phyloP scores from a whole-genome alignment of 2,888 invertebrate genomes.

The Philopedon plagiatum region DNA sequence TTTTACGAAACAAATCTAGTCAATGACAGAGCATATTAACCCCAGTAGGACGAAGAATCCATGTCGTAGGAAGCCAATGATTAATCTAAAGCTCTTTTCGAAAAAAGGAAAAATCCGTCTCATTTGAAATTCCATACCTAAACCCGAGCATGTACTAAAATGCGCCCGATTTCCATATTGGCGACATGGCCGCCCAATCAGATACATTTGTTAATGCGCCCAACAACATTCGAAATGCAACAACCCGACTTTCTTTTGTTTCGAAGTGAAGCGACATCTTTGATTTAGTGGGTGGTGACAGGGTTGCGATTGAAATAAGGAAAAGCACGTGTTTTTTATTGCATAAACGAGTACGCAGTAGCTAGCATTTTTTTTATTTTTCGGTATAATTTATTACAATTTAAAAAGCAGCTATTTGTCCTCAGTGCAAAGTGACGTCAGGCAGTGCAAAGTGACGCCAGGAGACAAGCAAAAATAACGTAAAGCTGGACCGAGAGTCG shows the following conservation, averaged over 20 bases:
- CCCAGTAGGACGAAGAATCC: slow-evolving; percentile 48
- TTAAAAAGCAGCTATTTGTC: too few species aligned
- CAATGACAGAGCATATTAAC: slow-evolving; percentile 46
- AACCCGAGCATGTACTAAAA: slow-evolving; percentile 43
- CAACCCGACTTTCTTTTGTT: slow-evolving; percentile 30
- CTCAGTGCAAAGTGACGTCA: too few species aligned
- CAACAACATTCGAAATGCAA: slow-evolving; percentile 25
- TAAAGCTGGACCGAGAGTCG: too few species aligned
- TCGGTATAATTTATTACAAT: too few species aligned
- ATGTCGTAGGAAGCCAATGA: slow-evolving; percentile 48
- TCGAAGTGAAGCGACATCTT: slow-evolving; percentile 30
- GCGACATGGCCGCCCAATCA: slow-evolving; percentile 44
- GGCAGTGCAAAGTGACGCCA: too few species aligned
- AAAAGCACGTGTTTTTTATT: too few species aligned
- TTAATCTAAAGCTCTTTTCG: slow-evolving; percentile 43
- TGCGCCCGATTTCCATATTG: slow-evolving; percentile 49
- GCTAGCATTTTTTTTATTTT: too few species aligned
- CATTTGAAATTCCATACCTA: slow-evolving; percentile 46
- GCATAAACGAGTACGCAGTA: too few species aligned
- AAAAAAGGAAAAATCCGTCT: slow-evolving; percentile 41
- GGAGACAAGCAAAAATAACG: too few species aligned
- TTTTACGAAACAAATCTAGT: slow-evolving; percentile 21
- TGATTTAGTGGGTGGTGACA: slow-evolving; percentile 41
- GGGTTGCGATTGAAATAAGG: too few species aligned
- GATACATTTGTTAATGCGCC: slow-evolving; percentile 46